phyloP scores from a whole-genome alignment of 1,140 invertebrate genomes.

The Zaprionus ghesquierei region DNA sequence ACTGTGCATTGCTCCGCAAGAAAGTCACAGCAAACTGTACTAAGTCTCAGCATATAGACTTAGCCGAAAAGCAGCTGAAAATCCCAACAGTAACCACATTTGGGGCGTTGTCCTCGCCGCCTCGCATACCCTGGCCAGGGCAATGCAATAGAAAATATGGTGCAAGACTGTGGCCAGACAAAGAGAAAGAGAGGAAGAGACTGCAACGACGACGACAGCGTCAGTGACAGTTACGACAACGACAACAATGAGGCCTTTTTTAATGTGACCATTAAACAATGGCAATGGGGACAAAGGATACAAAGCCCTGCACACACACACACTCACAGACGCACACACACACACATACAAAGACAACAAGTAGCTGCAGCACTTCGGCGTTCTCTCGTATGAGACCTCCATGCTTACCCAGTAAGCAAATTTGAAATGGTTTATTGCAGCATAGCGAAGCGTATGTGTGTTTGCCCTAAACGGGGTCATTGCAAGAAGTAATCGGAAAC shows the following conservation, averaged over 20 bases:
- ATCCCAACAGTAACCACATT: conserved; percentile 54
- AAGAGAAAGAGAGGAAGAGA: no score
- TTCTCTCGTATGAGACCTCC: conserved; percentile 14
- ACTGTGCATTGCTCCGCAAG: background rate
- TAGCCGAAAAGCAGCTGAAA: conserved; percentile 46
- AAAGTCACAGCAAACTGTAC: background rate
- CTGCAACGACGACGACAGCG: conserved; percentile 16
- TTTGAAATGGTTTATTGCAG: conserved; percentile 6
- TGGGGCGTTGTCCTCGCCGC: conserved; percentile 29
- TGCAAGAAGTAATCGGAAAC: background rate
- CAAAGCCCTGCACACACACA: conserved; percentile 1
- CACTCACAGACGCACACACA: background rate
- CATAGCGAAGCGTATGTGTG: background rate
- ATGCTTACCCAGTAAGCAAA: conserved; percentile 46
- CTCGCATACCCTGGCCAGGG: conserved; percentile 8
- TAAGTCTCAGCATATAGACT: background rate
- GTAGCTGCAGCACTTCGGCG: conserved; percentile 33
- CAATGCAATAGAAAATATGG: conserved; percentile 65
- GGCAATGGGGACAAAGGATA: conserved; percentile 69
- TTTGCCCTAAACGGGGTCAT: background rate
- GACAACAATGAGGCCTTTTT: conserved; percentile 72
- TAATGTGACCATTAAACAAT: conserved; percentile 78
- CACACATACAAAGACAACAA: conserved; percentile 30
- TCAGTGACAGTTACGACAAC: conserved; percentile 19
- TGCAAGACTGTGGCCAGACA: conserved; percentile 25